Base-by-base conservation (phyloP, 2,888 invertebrate genomes). In the Diploptera punctata region DNA sequence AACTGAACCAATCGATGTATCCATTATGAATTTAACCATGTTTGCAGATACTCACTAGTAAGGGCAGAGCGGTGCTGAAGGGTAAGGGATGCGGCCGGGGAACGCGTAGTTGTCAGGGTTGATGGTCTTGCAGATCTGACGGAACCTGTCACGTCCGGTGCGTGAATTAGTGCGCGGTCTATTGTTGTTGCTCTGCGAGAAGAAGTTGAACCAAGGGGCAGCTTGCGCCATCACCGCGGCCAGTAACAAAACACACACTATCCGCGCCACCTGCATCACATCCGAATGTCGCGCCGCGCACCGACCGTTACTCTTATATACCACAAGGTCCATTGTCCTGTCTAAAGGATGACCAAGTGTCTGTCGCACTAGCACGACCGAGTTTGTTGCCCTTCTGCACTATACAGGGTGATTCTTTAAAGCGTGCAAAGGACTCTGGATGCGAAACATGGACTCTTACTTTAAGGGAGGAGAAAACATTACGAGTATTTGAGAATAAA, bases 41-140 rank as follows among this genome's bases (percentile, higher is more conserved):
- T n/a, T n/a, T n/a, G n/a, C n/a, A n/a, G n/a, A n/a, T n/a, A n/a
- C n/a, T 33, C 10, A 33, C 33, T 24, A 44, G 47, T 65, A 89
- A 71, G 89, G 89, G 81, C 91, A 91, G 74, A 88, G 84, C 31
- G 90, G 87, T 57, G 87, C 88, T 0, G 87, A 86, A 0, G 90
- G 87, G 78, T 83, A 87, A 1, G 86, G 87, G 13, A 77, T 79
- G 74, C 78, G 81, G 81, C 87, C 83, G 77, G 91, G 86, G 83
- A 88, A 86, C 1, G 86, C 87, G 76, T 87, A 86, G 24, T 86
- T 84, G 80, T 89, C 86, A 0, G 87, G 83, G 78, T 88, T 88
- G 76, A 91, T 87, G 7, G 91, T 88, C 71, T 89, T 85, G 79
- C 93, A 93, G 76, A 93, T 89, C 67, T 90, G 88, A 79, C 88